Conservation (phyloP, 2,797 vertebrate genomes). For the Holocentrus rufus region DNA sequence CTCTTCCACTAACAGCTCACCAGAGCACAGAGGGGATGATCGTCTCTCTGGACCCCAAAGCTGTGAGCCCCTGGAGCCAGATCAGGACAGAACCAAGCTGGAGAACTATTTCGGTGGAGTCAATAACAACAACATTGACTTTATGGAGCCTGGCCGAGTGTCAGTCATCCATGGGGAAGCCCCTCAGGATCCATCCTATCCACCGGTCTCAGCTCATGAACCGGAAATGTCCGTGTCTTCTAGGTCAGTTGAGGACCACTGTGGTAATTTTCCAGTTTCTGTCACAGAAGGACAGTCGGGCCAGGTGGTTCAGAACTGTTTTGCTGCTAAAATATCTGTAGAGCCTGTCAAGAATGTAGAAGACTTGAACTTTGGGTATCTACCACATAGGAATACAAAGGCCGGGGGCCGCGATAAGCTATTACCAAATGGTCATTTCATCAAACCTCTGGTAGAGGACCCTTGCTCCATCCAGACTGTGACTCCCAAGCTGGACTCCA, state of each 20-base stretch:
- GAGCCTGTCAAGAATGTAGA: background rate
- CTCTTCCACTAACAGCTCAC: constrained; percentile 44
- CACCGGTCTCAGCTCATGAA: constrained; percentile 20
- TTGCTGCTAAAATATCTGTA: background rate
- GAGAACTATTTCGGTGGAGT: constrained; percentile 21
- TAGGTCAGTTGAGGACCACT: constrained; percentile 11
- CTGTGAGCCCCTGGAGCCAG: constrained; percentile 18
- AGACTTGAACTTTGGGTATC: constrained; percentile 17
- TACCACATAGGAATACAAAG: constrained; percentile 9
- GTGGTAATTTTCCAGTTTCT: background rate
- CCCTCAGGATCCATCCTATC: background rate
- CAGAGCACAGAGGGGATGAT: constrained; percentile 23
- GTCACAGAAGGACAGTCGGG: constrained; percentile 23
- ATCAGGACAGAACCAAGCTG: constrained; percentile 6
- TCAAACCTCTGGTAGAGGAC: constrained; percentile 5
- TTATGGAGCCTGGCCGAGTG: constrained; percentile 15
- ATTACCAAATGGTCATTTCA: constrained; percentile 43
- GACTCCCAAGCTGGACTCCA: constrained; percentile 19
- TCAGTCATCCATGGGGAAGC: constrained; percentile 14
- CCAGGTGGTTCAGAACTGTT: constrained; percentile 1
- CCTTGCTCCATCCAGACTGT: background rate
- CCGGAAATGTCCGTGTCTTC: constrained; percentile 4
- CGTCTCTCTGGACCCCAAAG: constrained; percentile 30
- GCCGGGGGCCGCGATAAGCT: background rate
- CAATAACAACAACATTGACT: background rate